phyloP scores from a whole-genome alignment of 2,888 invertebrate species.

The Labia minor region DNA sequence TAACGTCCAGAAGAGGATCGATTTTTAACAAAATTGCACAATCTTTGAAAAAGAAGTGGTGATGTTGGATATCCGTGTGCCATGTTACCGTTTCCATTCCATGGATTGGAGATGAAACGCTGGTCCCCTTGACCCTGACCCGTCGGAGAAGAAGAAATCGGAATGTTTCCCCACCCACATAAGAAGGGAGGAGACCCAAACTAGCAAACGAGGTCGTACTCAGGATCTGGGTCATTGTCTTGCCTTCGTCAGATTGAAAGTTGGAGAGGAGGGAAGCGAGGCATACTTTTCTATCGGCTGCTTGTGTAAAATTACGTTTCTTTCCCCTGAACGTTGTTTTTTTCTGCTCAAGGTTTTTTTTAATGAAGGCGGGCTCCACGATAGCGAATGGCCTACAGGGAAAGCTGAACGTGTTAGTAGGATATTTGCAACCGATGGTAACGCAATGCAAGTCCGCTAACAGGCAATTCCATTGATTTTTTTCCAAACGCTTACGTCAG shows the following conservation, averaged over 20 bases:
- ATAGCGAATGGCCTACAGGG: neutral
- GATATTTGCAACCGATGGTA: conserved; percentile 13
- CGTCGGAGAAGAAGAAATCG: neutral
- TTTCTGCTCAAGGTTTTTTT: neutral
- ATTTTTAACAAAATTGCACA: no score
- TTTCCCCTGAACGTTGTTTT: conserved; percentile 14
- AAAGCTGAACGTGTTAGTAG: conserved; percentile 5
- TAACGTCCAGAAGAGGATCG: no score
- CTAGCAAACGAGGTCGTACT: neutral
- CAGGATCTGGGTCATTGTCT: conserved; percentile 24
- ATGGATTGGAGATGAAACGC: neutral
- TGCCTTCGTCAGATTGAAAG: conserved; percentile 21
- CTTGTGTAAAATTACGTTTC: neutral
- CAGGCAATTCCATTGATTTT: neutral
- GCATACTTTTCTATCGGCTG: neutral
- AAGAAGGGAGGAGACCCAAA: neutral
- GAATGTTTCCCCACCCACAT: neutral
- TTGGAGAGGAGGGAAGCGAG: conserved; percentile 19
- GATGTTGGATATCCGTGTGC: no score
- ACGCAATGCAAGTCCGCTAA: neutral
- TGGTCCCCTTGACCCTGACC: neutral
- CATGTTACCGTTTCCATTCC: no score
- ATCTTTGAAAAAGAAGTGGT: no score
- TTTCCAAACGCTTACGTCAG: neutral
- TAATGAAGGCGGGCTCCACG: neutral